Conservation (phyloP, 1,140 invertebrate genomes). For the Glomeris maerens region DNA sequence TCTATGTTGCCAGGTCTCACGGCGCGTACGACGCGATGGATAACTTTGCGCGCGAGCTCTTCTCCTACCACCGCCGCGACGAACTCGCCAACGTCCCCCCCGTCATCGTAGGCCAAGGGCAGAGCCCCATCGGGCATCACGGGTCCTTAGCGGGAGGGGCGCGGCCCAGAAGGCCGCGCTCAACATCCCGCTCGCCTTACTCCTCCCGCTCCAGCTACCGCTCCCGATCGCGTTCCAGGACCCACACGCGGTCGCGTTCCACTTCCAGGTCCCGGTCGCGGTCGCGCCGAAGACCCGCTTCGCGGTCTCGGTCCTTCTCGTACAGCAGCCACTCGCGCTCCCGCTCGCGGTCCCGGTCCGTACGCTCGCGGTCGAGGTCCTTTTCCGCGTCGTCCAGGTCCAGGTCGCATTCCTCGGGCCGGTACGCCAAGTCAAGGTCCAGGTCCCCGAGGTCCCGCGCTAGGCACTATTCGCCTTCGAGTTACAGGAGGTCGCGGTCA, state of each 20-base stretch:
- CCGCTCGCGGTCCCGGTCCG: conserved; percentile 20
- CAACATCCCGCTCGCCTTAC: conserved; percentile 11
- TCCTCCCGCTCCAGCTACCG: conserved; percentile 13
- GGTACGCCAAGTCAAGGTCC: conserved; percentile 9
- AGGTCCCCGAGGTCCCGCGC: conserved; percentile 17
- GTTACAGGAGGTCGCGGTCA: not conserved
- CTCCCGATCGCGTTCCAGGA: conserved; percentile 13
- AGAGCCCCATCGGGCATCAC: too few species aligned
- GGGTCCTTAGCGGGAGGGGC: conserved; percentile 45
- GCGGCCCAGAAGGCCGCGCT: conserved; percentile 16
- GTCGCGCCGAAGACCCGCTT: conserved; percentile 23
- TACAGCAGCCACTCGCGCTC: conserved; percentile 18
- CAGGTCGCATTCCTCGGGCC: conserved; percentile 12
- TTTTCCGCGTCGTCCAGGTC: conserved; percentile 23
- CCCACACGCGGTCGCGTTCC: conserved; percentile 15
- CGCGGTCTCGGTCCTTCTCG: conserved; percentile 24
- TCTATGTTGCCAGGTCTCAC: too few species aligned
- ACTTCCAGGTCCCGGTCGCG: conserved; percentile 17
- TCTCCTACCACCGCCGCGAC: too few species aligned
- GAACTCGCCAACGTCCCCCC: too few species aligned
- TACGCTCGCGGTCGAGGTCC: conserved; percentile 24
- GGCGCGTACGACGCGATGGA: too few species aligned
- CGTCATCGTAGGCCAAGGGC: too few species aligned
- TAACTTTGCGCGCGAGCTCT: conserved; percentile 71
- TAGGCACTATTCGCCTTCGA: conserved; percentile 4